Percentiles rank a stretch among this genome's conserved stretches.
Conservation (phyloP, 1,140 invertebrate genomes). For the Zaprionus inermis region DNA sequence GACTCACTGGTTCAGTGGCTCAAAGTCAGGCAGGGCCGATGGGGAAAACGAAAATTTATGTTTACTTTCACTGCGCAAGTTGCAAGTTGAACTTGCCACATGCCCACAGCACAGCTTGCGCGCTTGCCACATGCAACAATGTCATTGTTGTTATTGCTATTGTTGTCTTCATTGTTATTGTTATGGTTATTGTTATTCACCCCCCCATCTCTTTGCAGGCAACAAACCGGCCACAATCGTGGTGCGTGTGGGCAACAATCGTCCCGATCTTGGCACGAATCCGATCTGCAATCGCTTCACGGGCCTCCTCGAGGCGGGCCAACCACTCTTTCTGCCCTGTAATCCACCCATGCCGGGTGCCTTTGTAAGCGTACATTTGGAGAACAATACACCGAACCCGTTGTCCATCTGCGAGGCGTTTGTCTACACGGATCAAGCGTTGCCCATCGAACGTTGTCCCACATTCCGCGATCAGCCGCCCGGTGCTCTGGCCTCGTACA, state of each 20-base stretch:
- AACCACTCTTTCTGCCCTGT: constrained; percentile 95
- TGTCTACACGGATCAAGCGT: constrained; percentile 96
- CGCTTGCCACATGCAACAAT: constrained; percentile 38
- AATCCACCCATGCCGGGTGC: constrained; percentile 97
- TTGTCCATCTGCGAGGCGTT: constrained; percentile 98
- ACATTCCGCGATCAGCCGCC: constrained; percentile 96
- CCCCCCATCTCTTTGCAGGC: constrained; percentile 58
- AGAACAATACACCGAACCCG: constrained; percentile 88
- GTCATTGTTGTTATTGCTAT: constrained; percentile 5
- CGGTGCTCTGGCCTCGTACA: constrained; percentile 96
- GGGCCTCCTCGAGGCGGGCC: constrained; percentile 93
- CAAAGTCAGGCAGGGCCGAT: constrained; percentile 36
- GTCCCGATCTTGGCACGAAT: constrained; percentile 96
- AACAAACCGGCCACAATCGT: constrained; percentile 93
- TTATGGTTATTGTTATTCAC: background rate
- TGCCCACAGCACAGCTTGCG: no score
- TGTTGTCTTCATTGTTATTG: background rate
- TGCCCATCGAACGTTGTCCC: constrained; percentile 96
- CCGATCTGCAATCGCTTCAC: constrained; percentile 96
- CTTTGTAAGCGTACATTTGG: constrained; percentile 96
- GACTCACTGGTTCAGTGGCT: constrained; percentile 57
- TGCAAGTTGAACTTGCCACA: constrained; percentile 34
- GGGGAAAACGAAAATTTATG: constrained; percentile 67
- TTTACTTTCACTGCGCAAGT: constrained; percentile 79
- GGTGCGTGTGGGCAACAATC: constrained; percentile 96